phyloP scores from a whole-genome alignment of 1,140 invertebrate genomes.

The Scaptomyza graminum region DNA sequence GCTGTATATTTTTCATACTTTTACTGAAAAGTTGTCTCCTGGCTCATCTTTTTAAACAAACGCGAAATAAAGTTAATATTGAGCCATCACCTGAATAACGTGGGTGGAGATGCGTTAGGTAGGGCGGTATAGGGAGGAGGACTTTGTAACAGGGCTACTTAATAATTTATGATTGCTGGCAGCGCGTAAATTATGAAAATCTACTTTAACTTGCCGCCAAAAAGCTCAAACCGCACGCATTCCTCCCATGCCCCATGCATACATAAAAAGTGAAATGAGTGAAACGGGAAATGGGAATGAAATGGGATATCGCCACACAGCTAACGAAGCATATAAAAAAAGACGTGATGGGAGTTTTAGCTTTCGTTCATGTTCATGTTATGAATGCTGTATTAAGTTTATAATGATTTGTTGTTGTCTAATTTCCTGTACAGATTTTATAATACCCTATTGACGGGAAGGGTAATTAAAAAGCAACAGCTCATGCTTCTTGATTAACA shows the following conservation, averaged over 20 bases:
- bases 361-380: constrained; percentile 9
- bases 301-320: constrained; percentile 33
- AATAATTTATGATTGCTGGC: constrained; percentile 75
- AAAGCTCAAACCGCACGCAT: constrained; percentile 40
- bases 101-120: no score
- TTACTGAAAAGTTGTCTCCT: constrained; percentile 3
- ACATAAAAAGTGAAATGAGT: neutral
- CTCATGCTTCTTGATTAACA: constrained; percentile 33
- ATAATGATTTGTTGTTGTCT: constrained; percentile 24
- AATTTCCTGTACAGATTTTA: constrained; percentile 5
- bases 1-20: no score
- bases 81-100: constrained; percentile 9
- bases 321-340: constrained; percentile 76
- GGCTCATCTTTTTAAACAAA: constrained; percentile 7
- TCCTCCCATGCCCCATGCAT: neutral
- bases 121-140: no score
- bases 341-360: constrained; percentile 37
- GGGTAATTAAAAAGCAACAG: no score
- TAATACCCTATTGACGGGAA: no score
- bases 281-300: constrained; percentile 5
- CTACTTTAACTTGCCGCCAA: constrained; percentile 74
- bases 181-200: constrained; percentile 82
- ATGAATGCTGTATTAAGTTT: constrained; percentile 33
- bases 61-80: constrained; percentile 37
- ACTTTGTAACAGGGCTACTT: neutral